These are phyloP conservation scores for Hyalella azteca DNA, from an alignment of 2,888 invertebrate species.

Conservation along the genomic window DNA sequence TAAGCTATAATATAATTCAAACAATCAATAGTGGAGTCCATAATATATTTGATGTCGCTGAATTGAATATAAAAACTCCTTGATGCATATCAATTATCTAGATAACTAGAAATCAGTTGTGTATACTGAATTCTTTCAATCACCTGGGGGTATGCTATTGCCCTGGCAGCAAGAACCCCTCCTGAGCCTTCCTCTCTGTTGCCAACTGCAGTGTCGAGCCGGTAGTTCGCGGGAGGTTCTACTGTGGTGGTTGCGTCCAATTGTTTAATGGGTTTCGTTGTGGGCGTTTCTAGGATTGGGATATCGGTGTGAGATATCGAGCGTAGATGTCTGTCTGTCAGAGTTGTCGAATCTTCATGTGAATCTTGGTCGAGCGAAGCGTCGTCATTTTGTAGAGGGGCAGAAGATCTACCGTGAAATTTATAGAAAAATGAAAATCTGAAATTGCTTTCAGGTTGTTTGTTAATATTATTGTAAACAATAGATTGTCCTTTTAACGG, in stretches of 20 bases:
- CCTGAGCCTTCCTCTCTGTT: background rate
- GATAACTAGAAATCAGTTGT: too few relatives aligned
- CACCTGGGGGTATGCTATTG: background rate
- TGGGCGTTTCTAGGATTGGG: slow-evolving; percentile 1
- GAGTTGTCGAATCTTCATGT: background rate
- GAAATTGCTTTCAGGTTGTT: too few relatives aligned
- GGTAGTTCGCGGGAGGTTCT: background rate
- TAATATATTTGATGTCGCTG: too few relatives aligned
- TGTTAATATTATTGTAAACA: too few relatives aligned
- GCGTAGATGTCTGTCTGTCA: background rate
- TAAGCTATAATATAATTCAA: too few relatives aligned
- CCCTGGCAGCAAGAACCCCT: background rate
- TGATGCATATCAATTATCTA: too few relatives aligned
- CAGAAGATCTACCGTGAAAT: background rate
- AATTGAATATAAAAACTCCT: too few relatives aligned
- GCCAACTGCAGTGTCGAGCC: background rate
- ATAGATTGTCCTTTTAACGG: background rate
- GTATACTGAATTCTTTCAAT: too few relatives aligned
- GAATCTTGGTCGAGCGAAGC: background rate
- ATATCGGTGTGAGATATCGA: background rate
- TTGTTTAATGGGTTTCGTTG: background rate
- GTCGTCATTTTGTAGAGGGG: background rate
- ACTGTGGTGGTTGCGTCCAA: background rate
- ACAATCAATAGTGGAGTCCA: too few relatives aligned
- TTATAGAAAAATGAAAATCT: background rate